Evolutionary conservation across 2,797 vertebrate genomes (phyloP).

Genomic region (Champsocephalus esox): DNA sequence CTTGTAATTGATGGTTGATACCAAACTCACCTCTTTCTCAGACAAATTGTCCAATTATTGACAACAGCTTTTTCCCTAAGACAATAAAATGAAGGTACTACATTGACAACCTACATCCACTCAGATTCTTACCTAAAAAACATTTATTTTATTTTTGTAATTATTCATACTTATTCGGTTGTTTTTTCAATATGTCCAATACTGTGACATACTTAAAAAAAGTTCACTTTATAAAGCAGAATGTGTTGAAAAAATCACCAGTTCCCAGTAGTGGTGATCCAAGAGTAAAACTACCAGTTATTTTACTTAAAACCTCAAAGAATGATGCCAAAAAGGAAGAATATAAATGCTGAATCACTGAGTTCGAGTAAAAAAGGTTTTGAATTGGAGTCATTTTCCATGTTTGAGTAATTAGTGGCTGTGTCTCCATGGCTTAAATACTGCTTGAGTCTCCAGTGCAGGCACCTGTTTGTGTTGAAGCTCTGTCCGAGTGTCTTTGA

Average conservation of each 20-base stretch:
- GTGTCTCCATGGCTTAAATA: constrained; percentile 56
- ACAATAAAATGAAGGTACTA: constrained; percentile 51
- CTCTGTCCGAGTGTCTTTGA: constrained; percentile 58
- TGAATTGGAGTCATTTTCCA: constrained; percentile 1
- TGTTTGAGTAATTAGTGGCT: constrained; percentile 32
- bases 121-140: constrained; percentile 46
- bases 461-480: constrained; percentile 22
- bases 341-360: constrained; percentile 35
- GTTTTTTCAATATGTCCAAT: constrained; percentile 26
- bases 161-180: constrained; percentile 11
- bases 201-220: constrained; percentile 31
- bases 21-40: constrained; percentile 30
- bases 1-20: constrained; percentile 28
- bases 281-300: constrained; percentile 65
- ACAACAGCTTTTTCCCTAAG: constrained; percentile 35
- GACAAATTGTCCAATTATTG: constrained; percentile 37
- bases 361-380: constrained; percentile 34
- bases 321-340: constrained; percentile 44
- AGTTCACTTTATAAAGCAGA: constrained; percentile 31
- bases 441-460: constrained; percentile 43
- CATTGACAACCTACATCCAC: constrained; percentile 61
- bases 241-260: constrained; percentile 31
- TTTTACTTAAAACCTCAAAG: constrained; percentile 65
- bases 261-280: constrained; percentile 49
- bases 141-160: constrained; percentile 22